phyloP scores from a whole-genome alignment of 2,113 vertebrate genomes.

The Rutilus rutilus region DNA sequence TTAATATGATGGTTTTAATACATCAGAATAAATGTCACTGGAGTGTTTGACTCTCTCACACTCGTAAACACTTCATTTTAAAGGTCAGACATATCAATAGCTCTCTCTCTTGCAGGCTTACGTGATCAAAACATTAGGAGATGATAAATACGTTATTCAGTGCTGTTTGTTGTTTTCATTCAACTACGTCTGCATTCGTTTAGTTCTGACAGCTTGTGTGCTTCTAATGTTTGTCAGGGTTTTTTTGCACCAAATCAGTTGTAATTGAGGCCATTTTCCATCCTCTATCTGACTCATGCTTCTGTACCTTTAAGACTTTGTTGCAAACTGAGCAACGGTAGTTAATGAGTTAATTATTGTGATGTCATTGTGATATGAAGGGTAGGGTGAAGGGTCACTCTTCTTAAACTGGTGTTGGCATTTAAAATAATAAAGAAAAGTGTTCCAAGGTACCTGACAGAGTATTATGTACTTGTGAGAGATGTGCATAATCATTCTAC shows the following conservation, averaged over 20 bases:
- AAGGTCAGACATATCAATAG: slow-evolving; percentile 39
- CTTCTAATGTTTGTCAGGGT: not conserved
- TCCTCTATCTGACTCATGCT: not conserved
- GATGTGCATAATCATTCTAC: too few species aligned
- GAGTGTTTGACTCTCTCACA: slow-evolving; percentile 12
- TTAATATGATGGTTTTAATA: slow-evolving; percentile 22
- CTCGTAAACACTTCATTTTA: slow-evolving; percentile 34
- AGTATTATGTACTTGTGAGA: too few species aligned
- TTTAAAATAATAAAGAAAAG: too few species aligned
- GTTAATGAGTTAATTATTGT: not conserved
- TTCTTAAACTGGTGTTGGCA: too few species aligned
- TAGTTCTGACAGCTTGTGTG: not conserved
- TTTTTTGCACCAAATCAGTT: not conserved
- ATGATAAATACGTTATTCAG: slow-evolving; percentile 1
- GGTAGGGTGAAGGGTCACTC: too few species aligned
- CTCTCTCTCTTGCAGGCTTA: slow-evolving; percentile 15
- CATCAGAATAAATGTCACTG: slow-evolving; percentile 27
- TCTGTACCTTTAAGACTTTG: not conserved
- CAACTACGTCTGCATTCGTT: not conserved
- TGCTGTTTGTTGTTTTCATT: not conserved
- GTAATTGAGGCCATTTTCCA: not conserved
- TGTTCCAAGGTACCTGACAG: too few species aligned
- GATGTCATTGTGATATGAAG: too few species aligned
- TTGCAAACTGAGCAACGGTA: not conserved
- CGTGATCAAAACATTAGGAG: not conserved